These are phyloP conservation scores for Apogon talboti DNA, from an alignment of 2,797 vertebrate species.

Conservation along the genomic window DNA sequence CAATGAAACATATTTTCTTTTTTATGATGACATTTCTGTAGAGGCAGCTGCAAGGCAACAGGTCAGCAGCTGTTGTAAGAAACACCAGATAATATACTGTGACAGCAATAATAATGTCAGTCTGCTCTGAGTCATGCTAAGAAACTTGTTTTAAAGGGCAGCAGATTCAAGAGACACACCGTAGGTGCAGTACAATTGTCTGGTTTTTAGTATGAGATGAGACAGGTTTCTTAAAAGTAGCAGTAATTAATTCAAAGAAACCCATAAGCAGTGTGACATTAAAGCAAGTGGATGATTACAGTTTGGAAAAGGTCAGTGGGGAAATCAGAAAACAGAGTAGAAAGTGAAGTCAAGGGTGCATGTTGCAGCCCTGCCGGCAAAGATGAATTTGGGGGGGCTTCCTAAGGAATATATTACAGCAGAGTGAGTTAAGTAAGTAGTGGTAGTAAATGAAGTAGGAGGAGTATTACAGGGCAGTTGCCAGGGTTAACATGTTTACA, in stretches of 20 bases:
- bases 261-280: constrained; percentile 26
- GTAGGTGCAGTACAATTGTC: background rate
- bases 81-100: constrained; percentile 1
- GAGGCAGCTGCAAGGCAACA: background rate
- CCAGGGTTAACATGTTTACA: background rate
- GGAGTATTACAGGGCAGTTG: background rate
- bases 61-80: constrained; percentile 4
- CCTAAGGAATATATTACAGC: constrained; percentile 11
- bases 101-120: constrained; percentile 15
- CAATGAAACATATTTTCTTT: background rate
- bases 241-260: constrained; percentile 34
- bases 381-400: constrained; percentile 29
- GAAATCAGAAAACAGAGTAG: constrained; percentile 24
- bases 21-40: background rate
- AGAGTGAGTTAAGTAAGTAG: background rate
- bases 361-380: constrained; percentile 8
- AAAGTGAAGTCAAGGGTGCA: constrained; percentile 31
- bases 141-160: constrained; percentile 10
- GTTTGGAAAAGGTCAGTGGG: constrained; percentile 46
- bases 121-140: background rate
- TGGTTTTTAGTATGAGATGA: constrained; percentile 8
- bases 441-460: background rate
- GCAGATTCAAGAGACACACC: background rate
- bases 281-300: constrained; percentile 28
- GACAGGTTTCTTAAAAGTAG: constrained; percentile 12